Evolutionary conservation across 1,140 invertebrate species (phyloP), one percentile per base, ranked within the genome.

Genomic region (Drosophila nikananu): DNA sequence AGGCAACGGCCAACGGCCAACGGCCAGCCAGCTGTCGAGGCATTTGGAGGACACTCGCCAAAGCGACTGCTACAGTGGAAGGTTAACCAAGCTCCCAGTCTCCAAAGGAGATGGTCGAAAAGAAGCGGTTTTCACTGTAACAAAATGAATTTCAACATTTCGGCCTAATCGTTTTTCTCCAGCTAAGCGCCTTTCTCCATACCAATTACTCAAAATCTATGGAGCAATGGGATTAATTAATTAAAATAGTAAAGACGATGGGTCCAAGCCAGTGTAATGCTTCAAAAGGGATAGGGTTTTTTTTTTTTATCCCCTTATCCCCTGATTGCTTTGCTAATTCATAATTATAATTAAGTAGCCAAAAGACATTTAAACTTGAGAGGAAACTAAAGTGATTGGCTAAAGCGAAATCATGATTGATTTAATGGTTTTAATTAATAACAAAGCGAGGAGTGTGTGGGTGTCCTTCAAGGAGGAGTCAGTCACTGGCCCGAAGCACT

Each of bases 131-230:
- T 30, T 0, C 30, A 65, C 61, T 70, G 46, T 70, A 13, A 10
- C 13, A 8, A 49, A 57, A 61, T 37, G 41, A 19, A 17, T 32
- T 27, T 19, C 21, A 8, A 48, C n/a, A 32, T 25, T 67, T 66
- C 21, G 27, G 25, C 44, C 60, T 67, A 71, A 71, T 70, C 62
- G 67, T 57, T 68, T 55, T 54, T 19, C 49, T 37, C 21, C 5
- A 23, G 35, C 13, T 65, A 55, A 65, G 64, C 49, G 64, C 32
- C 32, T n/a, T 66, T 63, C 59, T 7, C 7, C 13, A 15, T 7
- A 2, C 39, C 67, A 71, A 71, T 71, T 71, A 71, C 32, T 71
- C 67, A 71, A 71, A 68, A 71, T 57, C 67, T 71, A 71, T 71
- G 67, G 67, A 68, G 48, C 66, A 35, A 71, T 32, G 68, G 51